A percentile compares a stretch with the other conserved stretches of the same genome.
Evolutionary conservation across 2,113 vertebrate genomes (phyloP).

Genomic region (Xiphophorus couchianus): DNA sequence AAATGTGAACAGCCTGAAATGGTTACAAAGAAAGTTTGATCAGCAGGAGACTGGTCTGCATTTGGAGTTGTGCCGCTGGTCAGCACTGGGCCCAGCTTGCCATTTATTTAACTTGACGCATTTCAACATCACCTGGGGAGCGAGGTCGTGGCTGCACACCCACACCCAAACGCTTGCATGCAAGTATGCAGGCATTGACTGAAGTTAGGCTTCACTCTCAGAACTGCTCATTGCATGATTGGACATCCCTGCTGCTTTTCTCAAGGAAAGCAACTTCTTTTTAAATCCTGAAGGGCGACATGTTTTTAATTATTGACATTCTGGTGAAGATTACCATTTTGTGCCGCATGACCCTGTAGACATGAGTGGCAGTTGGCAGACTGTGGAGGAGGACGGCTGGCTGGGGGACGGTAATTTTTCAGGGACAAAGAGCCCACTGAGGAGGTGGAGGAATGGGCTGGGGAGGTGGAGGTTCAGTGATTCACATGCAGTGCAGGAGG

Average conservation of each 20-base stretch:
- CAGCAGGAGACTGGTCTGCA: constrained; percentile 57
- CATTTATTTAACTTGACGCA: constrained; percentile 66
- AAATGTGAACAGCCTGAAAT: constrained; percentile 44
- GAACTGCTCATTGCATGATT: constrained; percentile 32
- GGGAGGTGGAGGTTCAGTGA: constrained; percentile 71
- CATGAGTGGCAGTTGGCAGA: constrained; percentile 74
- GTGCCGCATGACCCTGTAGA: constrained; percentile 80
- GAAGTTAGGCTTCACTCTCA: neutral
- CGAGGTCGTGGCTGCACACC: constrained; percentile 55
- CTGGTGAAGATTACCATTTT: constrained; percentile 79
- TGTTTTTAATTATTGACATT: constrained; percentile 75
- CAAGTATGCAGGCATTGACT: neutral
- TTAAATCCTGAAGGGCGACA: constrained; percentile 71
- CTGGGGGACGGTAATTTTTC: constrained; percentile 41
- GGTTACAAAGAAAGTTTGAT: constrained; percentile 60
- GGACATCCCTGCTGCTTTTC: constrained; percentile 33
- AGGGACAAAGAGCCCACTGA: constrained; percentile 62
- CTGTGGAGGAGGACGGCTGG: constrained; percentile 17
- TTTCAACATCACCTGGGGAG: constrained; percentile 60
- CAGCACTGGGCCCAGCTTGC: constrained; percentile 40
- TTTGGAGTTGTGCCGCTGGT: constrained; percentile 56
- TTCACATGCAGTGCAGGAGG: constrained; percentile 88
- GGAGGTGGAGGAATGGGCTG: constrained; percentile 44
- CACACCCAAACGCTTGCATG: constrained; percentile 16
- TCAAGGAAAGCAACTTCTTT: constrained; percentile 31